Base-by-base conservation (phyloP, 2,113 vertebrate genomes). In the Apodemus sylvaticus region DNA sequence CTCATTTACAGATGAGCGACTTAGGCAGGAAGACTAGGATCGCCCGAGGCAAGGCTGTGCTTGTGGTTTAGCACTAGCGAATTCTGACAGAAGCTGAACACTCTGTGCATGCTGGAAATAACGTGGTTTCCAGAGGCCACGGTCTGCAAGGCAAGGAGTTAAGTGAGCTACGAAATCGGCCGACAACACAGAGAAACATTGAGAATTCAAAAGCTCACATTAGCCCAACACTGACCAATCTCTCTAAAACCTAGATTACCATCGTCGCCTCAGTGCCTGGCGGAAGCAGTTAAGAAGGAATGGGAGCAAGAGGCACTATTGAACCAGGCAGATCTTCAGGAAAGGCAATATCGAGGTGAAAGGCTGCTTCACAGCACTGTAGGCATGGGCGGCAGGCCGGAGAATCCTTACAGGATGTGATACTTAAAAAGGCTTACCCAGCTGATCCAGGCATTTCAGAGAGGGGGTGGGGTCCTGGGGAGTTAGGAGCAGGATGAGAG, bases 361-460 rank as follows among this genome's bases (percentile, higher is more conserved):
- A 55, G 36, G 17, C 4, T 42, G 6, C 9, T 19, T 53, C 22
- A 20, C 12, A 29, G 20, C 14, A 45, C 9, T 1, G 0, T 4
- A 16, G n/a, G 24, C 42, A 60, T 86, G n/a, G 26, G 26, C 48
- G 36, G 48, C 17, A 0, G 3, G 1, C 4, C 29, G 60, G 11
- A 94, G 36, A 95, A 68, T 0, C 7, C 22, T 26, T 1, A 60
- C 8, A 19, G 39, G 0, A 31, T 26, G 5, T 45, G 14, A 62
- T 2, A 53, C 0, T 8, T 20, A 62, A 64, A 86, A 5, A 31
- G 1, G 3, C 9, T 31, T 58, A 26, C 0, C 0, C 8, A 19
- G 11, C 9, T 0, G 31, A 24, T 26, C 29, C 53, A 74, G 19
- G 11, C 19, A 48, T n/a, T 55, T 81, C 34, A 20, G 42, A 14